Conservation (phyloP, 2,113 vertebrate species). For the Thymallus thymallus region DNA sequence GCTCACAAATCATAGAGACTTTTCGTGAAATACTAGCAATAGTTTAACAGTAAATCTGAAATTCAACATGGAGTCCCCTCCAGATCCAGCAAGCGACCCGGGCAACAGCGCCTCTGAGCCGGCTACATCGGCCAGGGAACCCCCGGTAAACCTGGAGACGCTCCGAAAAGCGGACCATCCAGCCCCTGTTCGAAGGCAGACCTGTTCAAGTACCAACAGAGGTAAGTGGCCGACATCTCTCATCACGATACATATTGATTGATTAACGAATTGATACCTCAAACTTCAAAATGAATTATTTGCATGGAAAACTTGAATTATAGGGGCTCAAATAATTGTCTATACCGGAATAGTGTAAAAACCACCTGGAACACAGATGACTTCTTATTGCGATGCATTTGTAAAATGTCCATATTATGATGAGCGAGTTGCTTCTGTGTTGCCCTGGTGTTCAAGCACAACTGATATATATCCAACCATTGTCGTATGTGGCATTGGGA, state of each 20-base stretch:
- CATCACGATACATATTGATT: conserved; percentile 17
- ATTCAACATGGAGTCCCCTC: conserved; percentile 93
- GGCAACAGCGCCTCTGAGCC: conserved; percentile 89
- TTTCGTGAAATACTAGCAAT: conserved; percentile 71
- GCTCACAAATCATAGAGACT: conserved; percentile 79
- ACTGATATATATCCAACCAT: conserved; percentile 43
- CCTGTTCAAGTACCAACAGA: conserved; percentile 87
- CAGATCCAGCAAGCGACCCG: conserved; percentile 89
- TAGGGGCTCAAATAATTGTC: not conserved
- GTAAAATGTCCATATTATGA: not conserved
- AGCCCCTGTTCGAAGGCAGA: conserved; percentile 86
- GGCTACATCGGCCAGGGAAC: conserved; percentile 86
- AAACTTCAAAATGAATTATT: conserved; percentile 73
- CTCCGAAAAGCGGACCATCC: conserved; percentile 88
- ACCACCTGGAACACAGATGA: conserved; percentile 4
- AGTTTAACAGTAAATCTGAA: conserved; percentile 60
- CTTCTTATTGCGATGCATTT: conserved; percentile 21
- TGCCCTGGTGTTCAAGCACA: conserved; percentile 45
- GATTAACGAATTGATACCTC: conserved; percentile 39
- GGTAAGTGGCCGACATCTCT: conserved; percentile 69
- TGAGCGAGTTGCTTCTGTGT: conserved; percentile 22
- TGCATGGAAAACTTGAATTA: conserved; percentile 29
- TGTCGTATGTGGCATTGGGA: conserved; percentile 27
- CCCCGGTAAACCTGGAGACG: conserved; percentile 86
- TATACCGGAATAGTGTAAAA: conserved; percentile 33